Evolutionary conservation across 64 coral and sea anemone genomes (phyloP).

Genomic region (Actinia tenebrosa): DNA sequence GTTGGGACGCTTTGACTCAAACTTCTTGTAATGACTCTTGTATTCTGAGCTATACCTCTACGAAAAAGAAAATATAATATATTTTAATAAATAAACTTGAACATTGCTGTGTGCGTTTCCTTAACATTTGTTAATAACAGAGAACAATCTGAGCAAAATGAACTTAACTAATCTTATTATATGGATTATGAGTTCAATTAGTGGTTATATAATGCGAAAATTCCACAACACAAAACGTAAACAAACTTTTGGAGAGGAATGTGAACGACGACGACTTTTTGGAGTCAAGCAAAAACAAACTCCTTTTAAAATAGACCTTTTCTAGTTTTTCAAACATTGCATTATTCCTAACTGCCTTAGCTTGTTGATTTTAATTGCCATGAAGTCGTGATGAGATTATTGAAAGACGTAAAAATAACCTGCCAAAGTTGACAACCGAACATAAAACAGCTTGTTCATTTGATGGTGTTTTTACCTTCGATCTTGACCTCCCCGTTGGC

Average conservation of each 20-base stretch:
- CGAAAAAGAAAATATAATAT: not conserved
- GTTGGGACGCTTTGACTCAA: conserved; percentile 54
- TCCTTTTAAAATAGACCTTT: no score
- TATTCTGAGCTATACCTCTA: conserved; percentile 84
- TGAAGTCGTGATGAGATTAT: no score
- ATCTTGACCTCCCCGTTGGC: not conserved
- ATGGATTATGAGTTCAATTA: not conserved
- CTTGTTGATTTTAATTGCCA: no score
- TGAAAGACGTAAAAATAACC: not conserved
- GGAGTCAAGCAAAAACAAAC: not conserved
- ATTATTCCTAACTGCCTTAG: no score
- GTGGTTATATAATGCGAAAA: not conserved
- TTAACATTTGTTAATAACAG: not conserved
- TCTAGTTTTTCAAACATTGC: no score
- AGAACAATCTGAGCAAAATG: not conserved
- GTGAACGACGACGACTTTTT: not conserved
- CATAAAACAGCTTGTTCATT: not conserved
- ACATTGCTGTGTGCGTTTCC: no score
- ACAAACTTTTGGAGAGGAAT: not conserved
- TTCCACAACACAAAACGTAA: conserved; percentile 1
- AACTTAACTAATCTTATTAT: not conserved
- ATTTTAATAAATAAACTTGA: not conserved
- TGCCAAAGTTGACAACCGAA: not conserved
- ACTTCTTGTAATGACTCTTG: conserved; percentile 58
- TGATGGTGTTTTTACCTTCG: not conserved